These are phyloP conservation scores for Dryoscopus gambensis DNA, from an alignment of 2,113 vertebrate species.

Conservation along the genomic window DNA sequence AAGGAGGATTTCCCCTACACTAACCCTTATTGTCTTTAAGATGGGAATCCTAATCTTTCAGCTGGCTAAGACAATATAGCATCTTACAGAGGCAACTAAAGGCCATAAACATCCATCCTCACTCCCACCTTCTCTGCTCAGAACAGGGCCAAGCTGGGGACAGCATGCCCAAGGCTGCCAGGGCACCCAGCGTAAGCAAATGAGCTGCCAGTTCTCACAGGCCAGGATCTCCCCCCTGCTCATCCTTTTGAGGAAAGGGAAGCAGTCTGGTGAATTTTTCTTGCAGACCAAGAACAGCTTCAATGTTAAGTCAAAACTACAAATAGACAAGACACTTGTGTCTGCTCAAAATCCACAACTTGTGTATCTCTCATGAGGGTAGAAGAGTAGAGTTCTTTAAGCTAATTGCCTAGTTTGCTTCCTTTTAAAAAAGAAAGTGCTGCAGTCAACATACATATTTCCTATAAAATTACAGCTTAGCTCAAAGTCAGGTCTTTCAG, in stretches of 20 bases:
- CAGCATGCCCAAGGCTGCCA: not conserved
- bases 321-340: not conserved
- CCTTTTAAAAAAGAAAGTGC: not conserved
- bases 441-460: not conserved
- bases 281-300: not conserved
- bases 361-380: fast-evolving
- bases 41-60: not conserved
- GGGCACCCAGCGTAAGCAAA: not conserved
- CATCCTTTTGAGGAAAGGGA: not conserved
- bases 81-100: not conserved
- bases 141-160: not conserved
- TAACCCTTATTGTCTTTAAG: not conserved
- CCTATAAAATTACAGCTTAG: not conserved
- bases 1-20: not conserved
- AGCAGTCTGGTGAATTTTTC: not conserved
- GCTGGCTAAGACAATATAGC: not conserved
- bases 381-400: not conserved
- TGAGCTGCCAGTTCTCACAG: not conserved
- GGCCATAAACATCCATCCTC: not conserved
- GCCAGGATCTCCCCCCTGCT: not conserved
- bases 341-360: not conserved
- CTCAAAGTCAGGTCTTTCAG: not conserved
- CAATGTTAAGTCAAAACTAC: not conserved
- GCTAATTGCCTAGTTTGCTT: not conserved
- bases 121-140: not conserved